A percentile compares a stretch with the other conserved stretches of the same genome.
Conservation (phyloP, 2,888 invertebrate genomes). For the Melipona bicolor region DNA sequence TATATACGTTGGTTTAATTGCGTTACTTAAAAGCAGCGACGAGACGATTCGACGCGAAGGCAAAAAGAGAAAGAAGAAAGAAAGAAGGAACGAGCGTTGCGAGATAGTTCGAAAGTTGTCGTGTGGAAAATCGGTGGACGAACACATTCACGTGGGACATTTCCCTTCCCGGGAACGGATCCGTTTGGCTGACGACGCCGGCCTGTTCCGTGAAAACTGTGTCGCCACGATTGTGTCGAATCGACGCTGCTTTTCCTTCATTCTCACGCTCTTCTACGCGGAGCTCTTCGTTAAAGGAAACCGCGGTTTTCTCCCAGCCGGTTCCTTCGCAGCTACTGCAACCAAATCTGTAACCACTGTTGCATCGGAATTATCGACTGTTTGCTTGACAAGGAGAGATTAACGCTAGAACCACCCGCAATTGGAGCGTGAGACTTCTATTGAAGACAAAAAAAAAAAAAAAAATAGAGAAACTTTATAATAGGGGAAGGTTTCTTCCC, state of each 20-base stretch:
- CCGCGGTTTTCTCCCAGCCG: not conserved
- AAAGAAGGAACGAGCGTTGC: conserved; percentile 21
- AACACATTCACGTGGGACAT: conserved; percentile 39
- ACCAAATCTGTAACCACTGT: conserved; percentile 3
- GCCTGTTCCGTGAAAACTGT: conserved; percentile 52
- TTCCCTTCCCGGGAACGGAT: conserved; percentile 67
- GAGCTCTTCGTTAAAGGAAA: conserved; percentile 13
- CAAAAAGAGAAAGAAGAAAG: not conserved
- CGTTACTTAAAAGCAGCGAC: conserved; percentile 24
- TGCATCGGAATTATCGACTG: not conserved
- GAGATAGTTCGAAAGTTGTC: conserved; percentile 52
- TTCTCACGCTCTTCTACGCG: conserved; percentile 44
- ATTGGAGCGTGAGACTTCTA: too few relatives aligned
- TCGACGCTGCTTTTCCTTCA: conserved; percentile 27
- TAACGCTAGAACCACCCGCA: not conserved
- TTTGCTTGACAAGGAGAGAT: not conserved
- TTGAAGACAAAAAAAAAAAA: too few relatives aligned
- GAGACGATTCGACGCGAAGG: conserved; percentile 34
- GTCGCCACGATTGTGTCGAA: conserved; percentile 33
- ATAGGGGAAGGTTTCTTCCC: too few relatives aligned
- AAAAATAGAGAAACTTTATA: too few relatives aligned
- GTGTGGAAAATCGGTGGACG: conserved; percentile 66
- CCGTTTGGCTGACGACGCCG: conserved; percentile 59
- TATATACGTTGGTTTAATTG: conserved; percentile 38
- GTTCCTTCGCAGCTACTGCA: not conserved